These are phyloP conservation scores for Heliconius eleuchia DNA, from an alignment of 1,140 invertebrate genomes.

Conservation along the genomic window DNA sequence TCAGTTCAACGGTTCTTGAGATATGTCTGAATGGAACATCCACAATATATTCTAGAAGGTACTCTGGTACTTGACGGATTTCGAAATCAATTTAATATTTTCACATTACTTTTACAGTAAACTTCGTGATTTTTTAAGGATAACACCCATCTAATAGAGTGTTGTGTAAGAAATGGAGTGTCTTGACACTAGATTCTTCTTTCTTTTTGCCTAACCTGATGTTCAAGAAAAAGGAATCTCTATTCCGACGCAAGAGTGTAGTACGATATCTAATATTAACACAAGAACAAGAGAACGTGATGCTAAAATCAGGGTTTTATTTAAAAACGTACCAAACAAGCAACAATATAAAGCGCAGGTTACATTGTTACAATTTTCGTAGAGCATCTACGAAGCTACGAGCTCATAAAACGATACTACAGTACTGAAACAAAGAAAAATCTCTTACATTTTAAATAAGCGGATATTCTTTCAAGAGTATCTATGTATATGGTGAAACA, in stretches of 20 bases:
- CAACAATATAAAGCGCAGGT: slow-evolving; percentile 1
- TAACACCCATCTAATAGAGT: no score
- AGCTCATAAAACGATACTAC: slow-evolving; percentile 13
- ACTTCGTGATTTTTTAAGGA: no score
- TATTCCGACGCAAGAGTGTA: background rate
- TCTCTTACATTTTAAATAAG: slow-evolving; percentile 14
- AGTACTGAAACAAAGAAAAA: slow-evolving; percentile 12
- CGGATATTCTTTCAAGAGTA: slow-evolving; percentile 10
- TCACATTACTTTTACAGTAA: no score
- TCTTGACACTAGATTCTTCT: background rate
- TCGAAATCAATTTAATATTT: no score
- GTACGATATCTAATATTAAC: background rate
- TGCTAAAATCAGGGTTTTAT: background rate
- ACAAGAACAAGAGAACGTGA: slow-evolving; percentile 6
- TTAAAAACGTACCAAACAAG: background rate
- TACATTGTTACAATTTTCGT: slow-evolving; percentile 15
- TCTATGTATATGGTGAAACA: background rate
- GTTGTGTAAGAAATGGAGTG: no score
- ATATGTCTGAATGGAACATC: no score
- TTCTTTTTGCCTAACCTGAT: background rate
- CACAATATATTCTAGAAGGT: no score
- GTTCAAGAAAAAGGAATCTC: background rate
- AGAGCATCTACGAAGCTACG: slow-evolving; percentile 16
- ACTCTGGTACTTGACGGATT: no score
- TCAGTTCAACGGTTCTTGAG: no score